Percentiles rank a stretch among this genome's conserved stretches.
Conservation (phyloP, 2,797 vertebrate species). For the Hybognathus amarus region DNA sequence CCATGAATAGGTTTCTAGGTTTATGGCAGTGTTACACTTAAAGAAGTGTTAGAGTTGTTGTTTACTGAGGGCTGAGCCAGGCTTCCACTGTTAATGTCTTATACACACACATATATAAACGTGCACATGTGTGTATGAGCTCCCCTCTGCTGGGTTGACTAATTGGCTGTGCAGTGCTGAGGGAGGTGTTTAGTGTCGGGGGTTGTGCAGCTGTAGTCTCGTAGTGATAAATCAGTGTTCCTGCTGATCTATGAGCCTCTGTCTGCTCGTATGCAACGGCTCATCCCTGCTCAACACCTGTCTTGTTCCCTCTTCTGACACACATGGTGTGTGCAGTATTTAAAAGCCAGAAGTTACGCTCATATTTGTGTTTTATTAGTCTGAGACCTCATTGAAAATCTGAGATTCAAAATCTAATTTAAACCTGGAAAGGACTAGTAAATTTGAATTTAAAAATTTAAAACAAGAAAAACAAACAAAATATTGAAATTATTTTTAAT, state of each 20-base stretch:
- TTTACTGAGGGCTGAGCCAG: slow-evolving; percentile 18
- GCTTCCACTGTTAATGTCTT: slow-evolving; percentile 12
- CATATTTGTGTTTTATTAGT: neutral
- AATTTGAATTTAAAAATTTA: neutral
- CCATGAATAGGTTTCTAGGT: neutral
- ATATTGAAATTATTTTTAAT: neutral
- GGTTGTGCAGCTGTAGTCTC: slow-evolving; percentile 41
- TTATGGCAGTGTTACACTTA: neutral
- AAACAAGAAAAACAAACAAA: neutral
- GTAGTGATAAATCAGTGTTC: slow-evolving; percentile 58
- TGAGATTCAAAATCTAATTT: neutral
- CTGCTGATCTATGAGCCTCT: slow-evolving; percentile 56
- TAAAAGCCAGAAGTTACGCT: neutral
- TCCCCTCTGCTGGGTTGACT: slow-evolving; percentile 51
- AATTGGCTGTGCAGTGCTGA: slow-evolving; percentile 64
- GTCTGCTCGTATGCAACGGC: slow-evolving; percentile 38
- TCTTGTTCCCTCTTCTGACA: slow-evolving; percentile 27
- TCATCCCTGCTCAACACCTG: slow-evolving; percentile 36
- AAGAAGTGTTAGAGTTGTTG: neutral
- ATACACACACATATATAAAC: slow-evolving; percentile 41
- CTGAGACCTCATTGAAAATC: neutral
- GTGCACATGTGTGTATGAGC: slow-evolving; percentile 31
- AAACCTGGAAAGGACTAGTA: neutral
- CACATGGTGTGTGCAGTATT: slow-evolving; percentile 22
- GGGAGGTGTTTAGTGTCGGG: slow-evolving; percentile 53